These are phyloP conservation scores for Bubalus kerabau DNA, from an alignment of 2,113 vertebrate genomes.

Conservation along the genomic window DNA sequence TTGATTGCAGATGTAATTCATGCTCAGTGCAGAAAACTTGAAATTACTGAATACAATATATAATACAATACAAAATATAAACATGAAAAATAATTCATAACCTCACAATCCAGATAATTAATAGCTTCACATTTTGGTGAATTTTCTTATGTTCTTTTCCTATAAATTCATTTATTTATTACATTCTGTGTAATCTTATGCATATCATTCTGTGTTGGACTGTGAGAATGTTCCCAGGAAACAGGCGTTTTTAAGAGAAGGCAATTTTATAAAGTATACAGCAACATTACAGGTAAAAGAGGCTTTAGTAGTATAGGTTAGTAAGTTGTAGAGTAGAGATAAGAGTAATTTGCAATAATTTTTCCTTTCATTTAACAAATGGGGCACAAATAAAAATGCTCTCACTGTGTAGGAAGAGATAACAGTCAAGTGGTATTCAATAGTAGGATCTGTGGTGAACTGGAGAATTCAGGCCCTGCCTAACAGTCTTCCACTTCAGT, in stretches of 20 bases:
- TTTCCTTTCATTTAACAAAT: slow-evolving; percentile 1
- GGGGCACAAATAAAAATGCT: not conserved
- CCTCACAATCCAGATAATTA: not conserved
- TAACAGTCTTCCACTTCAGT: not conserved
- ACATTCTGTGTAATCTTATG: not conserved
- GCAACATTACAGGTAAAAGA: slow-evolving; percentile 5
- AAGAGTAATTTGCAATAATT: not conserved
- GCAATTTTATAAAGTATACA: not conserved
- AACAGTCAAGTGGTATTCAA: not conserved
- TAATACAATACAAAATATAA: not conserved
- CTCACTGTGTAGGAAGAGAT: not conserved
- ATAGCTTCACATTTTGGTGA: not conserved
- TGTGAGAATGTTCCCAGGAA: not conserved
- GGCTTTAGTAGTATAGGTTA: not conserved
- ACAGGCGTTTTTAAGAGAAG: not conserved
- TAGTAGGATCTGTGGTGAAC: not conserved
- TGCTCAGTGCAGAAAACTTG: not conserved
- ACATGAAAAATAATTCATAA: not conserved
- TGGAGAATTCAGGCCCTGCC: not conserved
- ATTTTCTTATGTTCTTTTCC: not conserved
- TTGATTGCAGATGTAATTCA: not conserved
- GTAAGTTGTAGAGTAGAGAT: not conserved
- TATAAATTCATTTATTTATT: not conserved
- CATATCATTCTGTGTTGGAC: not conserved
- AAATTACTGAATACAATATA: not conserved